Conservation (phyloP, 35 echinoderm and acorn worm species). For the Strongylocentrotus purpuratus region DNA sequence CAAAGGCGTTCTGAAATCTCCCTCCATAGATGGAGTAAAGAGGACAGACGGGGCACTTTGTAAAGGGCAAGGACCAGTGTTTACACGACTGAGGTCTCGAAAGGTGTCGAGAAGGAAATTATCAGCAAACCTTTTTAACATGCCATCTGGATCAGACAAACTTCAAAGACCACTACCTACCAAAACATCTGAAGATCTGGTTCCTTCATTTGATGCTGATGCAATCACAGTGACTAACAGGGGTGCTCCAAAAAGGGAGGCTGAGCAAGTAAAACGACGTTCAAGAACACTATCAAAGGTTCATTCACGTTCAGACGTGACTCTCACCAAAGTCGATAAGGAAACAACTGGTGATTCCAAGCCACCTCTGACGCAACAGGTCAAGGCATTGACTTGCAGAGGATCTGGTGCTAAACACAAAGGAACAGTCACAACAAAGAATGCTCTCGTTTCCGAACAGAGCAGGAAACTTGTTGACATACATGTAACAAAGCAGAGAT, state of each 20-base stretch:
- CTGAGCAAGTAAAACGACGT: not conserved
- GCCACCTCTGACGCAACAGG: not conserved
- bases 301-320: not conserved
- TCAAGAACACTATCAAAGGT: not conserved
- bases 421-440: not conserved
- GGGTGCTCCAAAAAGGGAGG: not conserved
- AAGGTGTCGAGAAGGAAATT: not conserved
- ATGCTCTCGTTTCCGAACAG: not conserved
- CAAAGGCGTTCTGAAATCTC: not conserved
- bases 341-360: not conserved
- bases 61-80: not conserved
- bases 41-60: not conserved
- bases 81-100: not conserved
- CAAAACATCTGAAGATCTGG: not conserved
- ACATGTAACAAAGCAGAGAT: not conserved
- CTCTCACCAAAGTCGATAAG: not conserved
- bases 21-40: not conserved
- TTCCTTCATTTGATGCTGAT: not conserved
- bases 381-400: not conserved
- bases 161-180: not conserved
- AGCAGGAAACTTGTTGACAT: not conserved
- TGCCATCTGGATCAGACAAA: not conserved
- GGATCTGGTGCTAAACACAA: not conserved
- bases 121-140: not conserved
- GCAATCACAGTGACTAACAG: not conserved